Base-by-base conservation (phyloP, 2,113 vertebrate species). In the Antennarius striatus region DNA sequence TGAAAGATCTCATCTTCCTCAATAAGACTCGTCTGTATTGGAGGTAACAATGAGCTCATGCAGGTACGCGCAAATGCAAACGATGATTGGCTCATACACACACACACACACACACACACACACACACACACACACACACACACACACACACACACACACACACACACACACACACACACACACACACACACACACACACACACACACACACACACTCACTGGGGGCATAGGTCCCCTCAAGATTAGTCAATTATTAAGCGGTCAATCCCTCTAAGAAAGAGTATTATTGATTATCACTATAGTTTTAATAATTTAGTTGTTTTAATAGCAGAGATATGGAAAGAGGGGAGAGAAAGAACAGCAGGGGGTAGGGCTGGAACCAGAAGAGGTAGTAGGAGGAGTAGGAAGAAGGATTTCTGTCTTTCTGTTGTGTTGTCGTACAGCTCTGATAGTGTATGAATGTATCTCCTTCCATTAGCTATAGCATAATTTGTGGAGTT, bases 181-280 rank as follows among this genome's bases (percentile, higher is more conserved):
- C 51, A 16, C 12, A n/a, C n/a, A 40, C 22, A 13, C 71, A 52
- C 28, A 9, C 5, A 43, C 29, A 4, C 16, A 46, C 58, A 71
- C 43, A 73, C 40, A 47, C 43, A 66, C 63, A 40, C 54, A 42
- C 22, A 50, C 1, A 36, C n/a, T 43, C 79, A 59, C 45, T 48
- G 47, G 77, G 73, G 91, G 80, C 88, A 68, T 65, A 93, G 87
- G 90, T 93, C 86, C 91, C 75, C 85, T 80, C 84, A 81, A 85
- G 91, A 94, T 93, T 92, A 92, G 85, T 98, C 92, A 96, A 98
- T 99, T 96, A 98, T 96, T 97, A 95, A 96, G 87, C 85, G 87
- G 84, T 92, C 90, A 92, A 93, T 92, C 91, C 93, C 94, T 94
- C 94, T 94, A 95, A 94, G 93, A 93, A 95, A 93, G 87, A 92